phyloP scores from a whole-genome alignment of 2,888 invertebrate species.

The Epicampocera succincta region DNA sequence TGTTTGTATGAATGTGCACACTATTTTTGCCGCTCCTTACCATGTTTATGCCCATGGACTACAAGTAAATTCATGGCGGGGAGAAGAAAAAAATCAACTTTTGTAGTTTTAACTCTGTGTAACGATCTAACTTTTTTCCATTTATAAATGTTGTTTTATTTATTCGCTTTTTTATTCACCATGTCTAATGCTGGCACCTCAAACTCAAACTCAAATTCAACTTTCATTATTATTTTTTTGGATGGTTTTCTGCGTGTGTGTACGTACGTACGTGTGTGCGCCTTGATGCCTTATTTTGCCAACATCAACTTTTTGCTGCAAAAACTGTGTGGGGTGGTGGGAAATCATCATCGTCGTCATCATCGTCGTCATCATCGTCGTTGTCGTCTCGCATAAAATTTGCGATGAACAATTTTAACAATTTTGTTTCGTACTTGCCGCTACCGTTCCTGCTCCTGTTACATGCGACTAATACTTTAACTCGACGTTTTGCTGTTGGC shows the following conservation, averaged over 20 bases:
- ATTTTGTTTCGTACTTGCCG: constrained; percentile 17
- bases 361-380: constrained; percentile 1
- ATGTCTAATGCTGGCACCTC: constrained; percentile 64
- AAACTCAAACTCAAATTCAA: constrained; percentile 63
- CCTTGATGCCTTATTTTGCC: constrained; percentile 60
- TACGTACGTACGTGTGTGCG: constrained; percentile 43
- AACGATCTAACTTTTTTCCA: constrained; percentile 65
- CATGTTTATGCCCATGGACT: neutral
- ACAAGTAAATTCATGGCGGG: constrained; percentile 6
- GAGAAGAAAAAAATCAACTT: constrained; percentile 15
- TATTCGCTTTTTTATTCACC: constrained; percentile 60
- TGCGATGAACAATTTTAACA: constrained; percentile 44
- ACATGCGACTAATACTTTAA: constrained; percentile 18
- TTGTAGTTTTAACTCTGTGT: constrained; percentile 63
- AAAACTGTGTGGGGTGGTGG: constrained; percentile 34
- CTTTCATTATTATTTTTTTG: constrained; percentile 48
- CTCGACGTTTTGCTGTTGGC: constrained; percentile 50
- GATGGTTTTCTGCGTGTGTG: constrained; percentile 42
- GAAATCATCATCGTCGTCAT: constrained; percentile 20
- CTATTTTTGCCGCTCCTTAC: neutral
- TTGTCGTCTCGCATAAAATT: constrained; percentile 45
- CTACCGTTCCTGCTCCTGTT: constrained; percentile 32
- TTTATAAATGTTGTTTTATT: constrained; percentile 50
- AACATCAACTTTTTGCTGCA: constrained; percentile 63
- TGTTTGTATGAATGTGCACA: too few species aligned